These are phyloP conservation scores for Grallaria varia DNA, from an alignment of 2,113 vertebrate genomes.

Conservation along the genomic window DNA sequence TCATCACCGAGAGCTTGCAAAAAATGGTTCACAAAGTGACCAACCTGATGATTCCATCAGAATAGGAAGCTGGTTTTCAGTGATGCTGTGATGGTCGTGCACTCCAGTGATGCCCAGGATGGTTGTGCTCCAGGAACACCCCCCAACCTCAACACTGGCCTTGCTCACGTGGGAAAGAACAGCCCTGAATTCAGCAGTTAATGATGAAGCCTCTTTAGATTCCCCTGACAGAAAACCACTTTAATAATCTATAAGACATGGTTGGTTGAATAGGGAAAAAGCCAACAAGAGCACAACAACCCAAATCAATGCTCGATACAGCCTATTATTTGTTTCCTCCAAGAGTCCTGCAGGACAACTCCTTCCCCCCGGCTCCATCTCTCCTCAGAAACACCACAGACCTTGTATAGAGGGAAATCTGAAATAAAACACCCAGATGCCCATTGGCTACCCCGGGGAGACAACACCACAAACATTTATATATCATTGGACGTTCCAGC, in stretches of 20 bases:
- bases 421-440: neutral
- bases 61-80: neutral
- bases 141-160: neutral
- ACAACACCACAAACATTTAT: neutral
- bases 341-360: neutral
- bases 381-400: neutral
- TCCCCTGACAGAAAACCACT: neutral
- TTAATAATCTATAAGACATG: neutral
- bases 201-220: neutral
- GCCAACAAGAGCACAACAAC: neutral
- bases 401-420: neutral
- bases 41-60: neutral
- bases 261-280: neutral
- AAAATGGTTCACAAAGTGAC: neutral
- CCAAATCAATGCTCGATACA: neutral
- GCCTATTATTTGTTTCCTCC: neutral
- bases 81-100: neutral
- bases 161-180: neutral
- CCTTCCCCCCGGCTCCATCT: neutral
- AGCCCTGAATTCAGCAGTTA: neutral
- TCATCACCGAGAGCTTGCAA: neutral
- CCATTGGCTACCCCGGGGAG: neutral
- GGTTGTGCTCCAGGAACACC: neutral
- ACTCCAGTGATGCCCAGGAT: neutral
- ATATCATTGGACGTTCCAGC: neutral